Evolutionary conservation across 2,888 invertebrate species (phyloP).

Genomic region (Ectobius pallidus): DNA sequence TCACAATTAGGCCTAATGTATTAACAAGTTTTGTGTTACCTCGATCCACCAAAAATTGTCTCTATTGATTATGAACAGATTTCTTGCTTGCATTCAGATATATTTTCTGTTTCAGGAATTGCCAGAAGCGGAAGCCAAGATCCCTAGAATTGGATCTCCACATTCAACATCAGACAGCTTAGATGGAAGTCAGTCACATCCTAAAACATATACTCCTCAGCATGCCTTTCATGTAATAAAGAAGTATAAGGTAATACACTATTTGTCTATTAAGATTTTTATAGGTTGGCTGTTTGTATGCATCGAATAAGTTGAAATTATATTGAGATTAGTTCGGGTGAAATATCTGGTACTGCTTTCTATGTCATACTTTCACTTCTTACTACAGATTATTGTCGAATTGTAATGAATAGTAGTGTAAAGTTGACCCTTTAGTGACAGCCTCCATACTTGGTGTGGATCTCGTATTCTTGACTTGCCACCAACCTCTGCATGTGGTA

Average conservation of each 20-base stretch:
- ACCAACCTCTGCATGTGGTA: too few relatives aligned
- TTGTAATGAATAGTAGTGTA: not conserved
- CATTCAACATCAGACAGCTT: constrained; percentile 42
- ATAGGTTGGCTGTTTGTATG: not conserved
- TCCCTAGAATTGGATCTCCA: constrained; percentile 52
- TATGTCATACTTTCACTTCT: not conserved
- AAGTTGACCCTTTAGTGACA: too few relatives aligned
- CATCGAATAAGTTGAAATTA: not conserved
- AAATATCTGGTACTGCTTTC: not conserved
- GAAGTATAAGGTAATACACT: constrained; percentile 65
- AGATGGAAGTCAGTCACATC: constrained; percentile 49
- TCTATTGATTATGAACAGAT: too few relatives aligned
- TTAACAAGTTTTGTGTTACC: too few relatives aligned
- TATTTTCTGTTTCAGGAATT: constrained; percentile 51
- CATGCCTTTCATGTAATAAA: constrained; percentile 55
- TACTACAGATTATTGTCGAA: not conserved
- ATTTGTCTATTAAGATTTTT: too few relatives aligned
- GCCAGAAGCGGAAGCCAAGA: constrained; percentile 53
- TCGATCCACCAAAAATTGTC: too few relatives aligned
- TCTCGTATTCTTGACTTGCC: too few relatives aligned
- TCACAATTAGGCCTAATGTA: too few relatives aligned
- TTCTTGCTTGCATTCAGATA: too few relatives aligned
- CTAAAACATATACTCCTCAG: constrained; percentile 46
- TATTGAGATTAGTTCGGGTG: not conserved
- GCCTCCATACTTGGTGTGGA: too few relatives aligned